Evolutionary conservation across 2,888 invertebrate genomes (phyloP), one percentile per base, ranked within the genome.

Genomic region (Gari tellinella): DNA sequence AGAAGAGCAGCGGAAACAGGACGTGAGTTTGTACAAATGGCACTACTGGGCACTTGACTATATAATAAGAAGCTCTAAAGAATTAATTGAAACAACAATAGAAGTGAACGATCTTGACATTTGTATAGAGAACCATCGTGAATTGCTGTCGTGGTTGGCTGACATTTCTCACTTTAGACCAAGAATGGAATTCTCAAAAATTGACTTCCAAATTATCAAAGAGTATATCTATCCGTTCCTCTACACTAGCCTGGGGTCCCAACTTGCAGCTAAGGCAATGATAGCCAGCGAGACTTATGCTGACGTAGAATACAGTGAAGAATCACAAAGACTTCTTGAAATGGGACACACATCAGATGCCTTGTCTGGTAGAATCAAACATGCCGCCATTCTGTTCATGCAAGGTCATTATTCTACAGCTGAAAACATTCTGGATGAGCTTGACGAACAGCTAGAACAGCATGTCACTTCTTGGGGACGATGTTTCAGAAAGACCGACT

Each of bases 21-120:
- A 63, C 23, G 43, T 55, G 17, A 45, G 37, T 55, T 21, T 63
- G 8, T 63, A 63, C 26, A 53, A 38, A 40, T n/a, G 37, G 1
- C 63, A 63, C 23, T 38, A 55, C 19, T 55, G 55, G 53, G 48
- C 58, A 17, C 15, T 58, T 12, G 46, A 58, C 48, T 58, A 46
- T 15, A 48, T 55, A 17, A 53, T 55, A 26, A 14, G 17, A 38
- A 37, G 53, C 46, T 53, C 63, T 21, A 53, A 53, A 17, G 63
- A 63, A 55, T 23, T 63, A 26, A 25, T 63, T 23, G 46, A 21
- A 14, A 37, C 38, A 15, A 46, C 46, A 15, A 55, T 46, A 37
- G 55, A 55, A 21, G 53, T 45, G 14, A 23, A 40, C 21, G 37
- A 48, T 58, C 19, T 58, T n/a, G 48, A 58, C 7, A 17, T 14